These are phyloP conservation scores for Menura novaehollandiae DNA, from an alignment of 2,113 vertebrate genomes.

Conservation along the genomic window DNA sequence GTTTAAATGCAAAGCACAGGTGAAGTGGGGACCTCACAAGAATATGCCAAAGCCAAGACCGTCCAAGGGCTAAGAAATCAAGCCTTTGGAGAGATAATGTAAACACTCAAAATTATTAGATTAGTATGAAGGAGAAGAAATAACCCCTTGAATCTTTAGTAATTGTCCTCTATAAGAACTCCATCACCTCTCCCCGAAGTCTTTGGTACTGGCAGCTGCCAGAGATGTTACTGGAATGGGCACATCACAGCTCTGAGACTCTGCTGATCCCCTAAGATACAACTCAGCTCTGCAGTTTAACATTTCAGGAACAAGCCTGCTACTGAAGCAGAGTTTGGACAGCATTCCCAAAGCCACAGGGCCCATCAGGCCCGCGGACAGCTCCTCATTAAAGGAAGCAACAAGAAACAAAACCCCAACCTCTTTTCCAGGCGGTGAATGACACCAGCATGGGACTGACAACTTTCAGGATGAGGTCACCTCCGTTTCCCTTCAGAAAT, in stretches of 20 bases:
- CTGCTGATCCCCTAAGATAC: not conserved
- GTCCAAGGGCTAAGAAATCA: not conserved
- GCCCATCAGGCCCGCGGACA: not conserved
- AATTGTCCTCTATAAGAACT: not conserved
- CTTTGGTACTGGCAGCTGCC: not conserved
- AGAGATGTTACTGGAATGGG: not conserved
- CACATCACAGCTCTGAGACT: not conserved
- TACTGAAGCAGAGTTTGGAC: not conserved
- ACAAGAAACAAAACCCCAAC: not conserved
- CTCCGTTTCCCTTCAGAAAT: slow-evolving; percentile 4
- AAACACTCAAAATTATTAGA: not conserved
- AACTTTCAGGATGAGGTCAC: slow-evolving; percentile 47
- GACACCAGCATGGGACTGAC: slow-evolving; percentile 1
- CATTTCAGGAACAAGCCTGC: not conserved
- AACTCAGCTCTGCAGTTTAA: not conserved
- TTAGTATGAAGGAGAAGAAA: not conserved
- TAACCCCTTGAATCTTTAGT: not conserved
- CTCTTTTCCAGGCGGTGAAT: not conserved
- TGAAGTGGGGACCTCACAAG: not conserved
- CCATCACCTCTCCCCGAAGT: not conserved
- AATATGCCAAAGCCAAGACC: not conserved
- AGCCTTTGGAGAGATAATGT: not conserved
- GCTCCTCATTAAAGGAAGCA: slow-evolving; percentile 6
- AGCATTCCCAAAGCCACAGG: not conserved
- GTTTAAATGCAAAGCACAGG: not conserved